These are phyloP conservation scores for Anser brachyrhynchus DNA, from an alignment of 2,113 vertebrate species.

Conservation along the genomic window DNA sequence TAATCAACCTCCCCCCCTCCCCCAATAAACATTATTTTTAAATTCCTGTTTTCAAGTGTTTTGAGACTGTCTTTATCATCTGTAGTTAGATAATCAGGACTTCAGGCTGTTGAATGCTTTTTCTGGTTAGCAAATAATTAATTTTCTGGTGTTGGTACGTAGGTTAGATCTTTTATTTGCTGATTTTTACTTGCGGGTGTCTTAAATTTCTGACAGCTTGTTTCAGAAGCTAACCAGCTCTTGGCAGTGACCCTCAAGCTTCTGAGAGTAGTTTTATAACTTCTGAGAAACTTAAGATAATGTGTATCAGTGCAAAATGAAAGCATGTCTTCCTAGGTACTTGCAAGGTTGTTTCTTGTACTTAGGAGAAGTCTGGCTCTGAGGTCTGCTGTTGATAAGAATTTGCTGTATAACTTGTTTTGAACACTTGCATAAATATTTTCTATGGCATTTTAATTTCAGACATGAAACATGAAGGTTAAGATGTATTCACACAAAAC, in stretches of 20 bases:
- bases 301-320: background rate
- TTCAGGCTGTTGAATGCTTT: background rate
- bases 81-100: background rate
- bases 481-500: background rate
- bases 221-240: background rate
- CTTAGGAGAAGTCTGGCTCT: background rate
- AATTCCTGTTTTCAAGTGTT: background rate
- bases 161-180: background rate
- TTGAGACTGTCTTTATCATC: background rate
- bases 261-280: background rate
- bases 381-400: background rate
- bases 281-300: slow-evolving; percentile 12
- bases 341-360: background rate
- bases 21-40: background rate
- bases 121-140: background rate
- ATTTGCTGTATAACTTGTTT: background rate
- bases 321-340: background rate
- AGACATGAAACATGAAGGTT: background rate
- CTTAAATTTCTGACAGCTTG: background rate
- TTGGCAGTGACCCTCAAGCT: background rate
- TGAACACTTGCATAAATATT: background rate
- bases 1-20: too few species aligned
- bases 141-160: background rate
- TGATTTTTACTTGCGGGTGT: background rate
- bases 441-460: background rate